phyloP scores from a whole-genome alignment of 2,888 invertebrate species.

The Leptinotarsa rubiginosa region DNA sequence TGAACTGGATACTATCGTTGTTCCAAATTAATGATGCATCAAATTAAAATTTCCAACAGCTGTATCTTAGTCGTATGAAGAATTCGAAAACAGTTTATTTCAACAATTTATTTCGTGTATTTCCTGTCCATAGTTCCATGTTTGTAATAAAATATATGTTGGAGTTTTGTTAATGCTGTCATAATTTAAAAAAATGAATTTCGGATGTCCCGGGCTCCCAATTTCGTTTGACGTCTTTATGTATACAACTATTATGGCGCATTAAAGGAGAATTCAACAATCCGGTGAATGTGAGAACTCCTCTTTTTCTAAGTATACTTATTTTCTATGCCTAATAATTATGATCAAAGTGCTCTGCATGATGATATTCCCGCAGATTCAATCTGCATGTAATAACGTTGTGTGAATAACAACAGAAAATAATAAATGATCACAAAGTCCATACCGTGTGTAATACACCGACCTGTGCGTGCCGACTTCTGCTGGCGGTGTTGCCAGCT shows the following conservation, averaged over 20 bases:
- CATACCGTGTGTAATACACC: conserved; percentile 41
- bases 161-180: neutral
- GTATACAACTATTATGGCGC: neutral
- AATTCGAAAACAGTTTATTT: conserved; percentile 1
- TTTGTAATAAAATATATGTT: neutral
- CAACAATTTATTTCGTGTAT: neutral
- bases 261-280: neutral
- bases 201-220: too few relatives aligned
- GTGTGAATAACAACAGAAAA: conserved; percentile 41
- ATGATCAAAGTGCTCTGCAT: conserved; percentile 33
- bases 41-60: conserved; percentile 42
- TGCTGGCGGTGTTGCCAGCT: conserved; percentile 28
- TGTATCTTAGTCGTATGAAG: conserved; percentile 27
- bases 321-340: conserved; percentile 28
- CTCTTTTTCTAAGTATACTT: conserved; percentile 24
- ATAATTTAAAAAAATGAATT: too few relatives aligned
- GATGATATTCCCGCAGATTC: conserved; percentile 37
- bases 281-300: neutral
- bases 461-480: conserved; percentile 40
- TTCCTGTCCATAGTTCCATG: neutral
- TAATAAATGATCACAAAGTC: conserved; percentile 42
- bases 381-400: conserved; percentile 41
- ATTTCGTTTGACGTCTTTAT: neutral
- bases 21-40: conserved; percentile 37
- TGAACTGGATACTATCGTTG: conserved; percentile 2